phyloP scores from a whole-genome alignment of 2,888 invertebrate species.

The Microlaimidae sp. region DNA sequence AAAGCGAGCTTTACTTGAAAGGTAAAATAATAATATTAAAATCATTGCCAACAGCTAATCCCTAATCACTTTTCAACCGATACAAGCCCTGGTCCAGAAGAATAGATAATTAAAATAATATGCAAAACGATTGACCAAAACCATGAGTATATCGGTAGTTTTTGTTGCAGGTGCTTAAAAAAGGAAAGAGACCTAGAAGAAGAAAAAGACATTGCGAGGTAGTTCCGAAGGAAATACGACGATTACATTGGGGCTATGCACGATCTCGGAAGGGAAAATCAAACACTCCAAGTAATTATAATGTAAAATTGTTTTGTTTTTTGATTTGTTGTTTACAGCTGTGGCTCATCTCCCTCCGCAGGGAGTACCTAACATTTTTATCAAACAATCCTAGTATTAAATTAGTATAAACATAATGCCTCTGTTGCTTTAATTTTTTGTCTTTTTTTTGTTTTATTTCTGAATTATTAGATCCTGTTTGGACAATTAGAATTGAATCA shows the following conservation, averaged over 20 bases:
- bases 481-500: too few species aligned
- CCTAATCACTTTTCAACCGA: too few species aligned
- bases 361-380: too few species aligned
- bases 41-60: too few species aligned
- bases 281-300: slow-evolving; percentile 43
- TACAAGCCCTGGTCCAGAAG: too few species aligned
- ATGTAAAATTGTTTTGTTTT: too few species aligned
- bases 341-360: too few species aligned
- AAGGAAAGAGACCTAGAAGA: slow-evolving; percentile 43
- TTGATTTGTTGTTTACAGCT: not conserved
- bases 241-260: slow-evolving; percentile 46
- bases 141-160: slow-evolving; percentile 5
- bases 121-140: not conserved
- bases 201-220: slow-evolving; percentile 38
- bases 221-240: slow-evolving; percentile 43
- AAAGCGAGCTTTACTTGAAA: slow-evolving; percentile 41
- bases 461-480: too few species aligned
- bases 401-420: too few species aligned
- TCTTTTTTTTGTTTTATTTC: too few species aligned
- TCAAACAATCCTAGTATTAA: too few species aligned
- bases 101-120: not conserved
- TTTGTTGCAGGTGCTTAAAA: slow-evolving; percentile 38
- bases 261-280: slow-evolving; percentile 47
- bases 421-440: too few species aligned
- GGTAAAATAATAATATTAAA: slow-evolving; percentile 25